Evolutionary conservation across 2,113 vertebrate species (phyloP).

Genomic region (Protomyctophum bolini): DNA sequence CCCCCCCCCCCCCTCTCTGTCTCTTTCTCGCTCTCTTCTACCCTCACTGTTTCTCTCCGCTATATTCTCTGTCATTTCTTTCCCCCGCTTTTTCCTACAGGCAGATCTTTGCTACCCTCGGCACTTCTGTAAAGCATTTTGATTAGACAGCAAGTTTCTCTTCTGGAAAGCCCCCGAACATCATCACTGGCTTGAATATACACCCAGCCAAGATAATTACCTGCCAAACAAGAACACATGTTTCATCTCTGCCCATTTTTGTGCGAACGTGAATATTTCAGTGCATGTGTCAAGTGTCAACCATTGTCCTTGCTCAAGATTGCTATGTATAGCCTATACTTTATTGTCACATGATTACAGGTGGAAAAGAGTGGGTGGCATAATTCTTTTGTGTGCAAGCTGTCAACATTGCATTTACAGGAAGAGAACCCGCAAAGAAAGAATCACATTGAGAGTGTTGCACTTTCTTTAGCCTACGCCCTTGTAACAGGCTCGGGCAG

Average conservation of each 20-base stretch:
- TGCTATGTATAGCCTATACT: too few species aligned
- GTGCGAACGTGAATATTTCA: conserved; percentile 28
- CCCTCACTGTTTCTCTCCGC: neutral
- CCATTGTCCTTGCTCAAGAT: neutral
- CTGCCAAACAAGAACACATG: conserved; percentile 24
- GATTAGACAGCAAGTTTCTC: conserved; percentile 53
- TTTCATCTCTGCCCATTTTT: conserved; percentile 25
- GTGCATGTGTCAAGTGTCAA: conserved; percentile 15
- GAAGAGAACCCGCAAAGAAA: too few species aligned
- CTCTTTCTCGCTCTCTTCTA: neutral
- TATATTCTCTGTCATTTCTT: conserved; percentile 27
- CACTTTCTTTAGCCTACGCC: too few species aligned
- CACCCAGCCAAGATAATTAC: conserved; percentile 55
- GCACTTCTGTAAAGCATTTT: conserved; percentile 53
- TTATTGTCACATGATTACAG: too few species aligned
- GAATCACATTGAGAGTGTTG: too few species aligned
- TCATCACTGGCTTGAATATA: conserved; percentile 54
- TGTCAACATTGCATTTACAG: too few species aligned
- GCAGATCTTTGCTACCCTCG: conserved; percentile 26
- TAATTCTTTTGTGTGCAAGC: too few species aligned
- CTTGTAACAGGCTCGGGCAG: neutral
- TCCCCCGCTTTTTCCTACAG: neutral
- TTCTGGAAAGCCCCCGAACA: conserved; percentile 40
- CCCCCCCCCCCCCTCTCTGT: neutral
- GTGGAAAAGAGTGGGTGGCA: too few species aligned